Conservation (phyloP, 2,888 invertebrate genomes). For the Synergus japonicus region DNA sequence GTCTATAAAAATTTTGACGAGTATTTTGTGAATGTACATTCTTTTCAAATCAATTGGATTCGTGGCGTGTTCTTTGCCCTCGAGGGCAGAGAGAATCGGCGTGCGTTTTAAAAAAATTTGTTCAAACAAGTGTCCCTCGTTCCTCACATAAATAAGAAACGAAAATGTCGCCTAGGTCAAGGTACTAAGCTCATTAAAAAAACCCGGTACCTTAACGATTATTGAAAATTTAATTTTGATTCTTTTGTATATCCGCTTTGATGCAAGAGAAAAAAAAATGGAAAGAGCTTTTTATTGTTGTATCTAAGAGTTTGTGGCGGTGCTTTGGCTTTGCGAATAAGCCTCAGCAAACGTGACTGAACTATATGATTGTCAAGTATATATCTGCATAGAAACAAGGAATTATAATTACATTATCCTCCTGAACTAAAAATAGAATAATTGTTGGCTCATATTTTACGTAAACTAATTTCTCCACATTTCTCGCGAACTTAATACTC, state of each 20-base stretch:
- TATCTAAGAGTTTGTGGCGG: not conserved
- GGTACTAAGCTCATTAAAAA: not conserved
- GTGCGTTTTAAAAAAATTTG: slow-evolving; percentile 7
- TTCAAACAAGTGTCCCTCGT: not conserved
- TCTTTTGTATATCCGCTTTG: not conserved
- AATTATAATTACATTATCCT: not conserved
- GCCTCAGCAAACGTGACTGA: not conserved
- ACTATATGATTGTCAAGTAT: not conserved
- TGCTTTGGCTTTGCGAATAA: not conserved
- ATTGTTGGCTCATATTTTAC: not conserved
- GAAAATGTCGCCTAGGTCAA: slow-evolving; percentile 22
- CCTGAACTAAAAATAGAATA: not conserved
- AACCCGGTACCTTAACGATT: not conserved
- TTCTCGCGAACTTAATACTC: not conserved
- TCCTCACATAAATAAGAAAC: slow-evolving; percentile 2
- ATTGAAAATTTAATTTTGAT: too few relatives aligned
- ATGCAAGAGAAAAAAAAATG: not conserved
- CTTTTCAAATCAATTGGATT: not conserved
- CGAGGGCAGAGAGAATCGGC: slow-evolving; percentile 11
- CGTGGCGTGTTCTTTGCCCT: not conserved
- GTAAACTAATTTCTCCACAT: not conserved
- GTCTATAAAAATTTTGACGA: not conserved
- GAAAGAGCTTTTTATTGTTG: not conserved
- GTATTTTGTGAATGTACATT: slow-evolving; percentile 17
- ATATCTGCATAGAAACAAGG: not conserved